These are phyloP conservation scores for Augochlorella aurata DNA, from an alignment of 2,888 invertebrate genomes.

Conservation along the genomic window DNA sequence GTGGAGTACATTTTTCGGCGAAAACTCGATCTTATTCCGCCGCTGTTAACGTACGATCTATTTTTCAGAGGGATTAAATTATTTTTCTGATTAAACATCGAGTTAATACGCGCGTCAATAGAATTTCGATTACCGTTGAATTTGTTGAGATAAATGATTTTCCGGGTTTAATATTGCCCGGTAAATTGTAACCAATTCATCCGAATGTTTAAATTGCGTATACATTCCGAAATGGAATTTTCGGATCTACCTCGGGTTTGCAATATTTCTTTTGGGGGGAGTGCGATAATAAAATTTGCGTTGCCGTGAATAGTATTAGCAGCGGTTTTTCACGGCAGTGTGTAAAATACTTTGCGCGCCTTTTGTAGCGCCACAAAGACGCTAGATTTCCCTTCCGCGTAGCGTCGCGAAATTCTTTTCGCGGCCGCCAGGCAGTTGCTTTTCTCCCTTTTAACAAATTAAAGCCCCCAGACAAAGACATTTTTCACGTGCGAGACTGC, in stretches of 20 bases:
- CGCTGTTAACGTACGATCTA: not conserved
- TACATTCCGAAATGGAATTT: not conserved
- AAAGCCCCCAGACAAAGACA: slow-evolving; percentile 69
- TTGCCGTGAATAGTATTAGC: not conserved
- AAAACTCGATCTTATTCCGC: not conserved
- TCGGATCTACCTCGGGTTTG: not conserved
- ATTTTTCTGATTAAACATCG: not conserved
- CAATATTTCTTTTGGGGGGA: not conserved
- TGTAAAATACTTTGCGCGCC: not conserved
- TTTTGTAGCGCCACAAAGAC: slow-evolving; percentile 1
- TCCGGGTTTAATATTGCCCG: not conserved
- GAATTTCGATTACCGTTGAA: not conserved
- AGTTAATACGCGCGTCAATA: not conserved
- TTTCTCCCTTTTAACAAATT: slow-evolving; percentile 78
- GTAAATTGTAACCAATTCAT: no score
- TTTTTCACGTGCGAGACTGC: slow-evolving; percentile 55
- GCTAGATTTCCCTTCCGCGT: slow-evolving; percentile 22
- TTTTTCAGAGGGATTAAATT: not conserved
- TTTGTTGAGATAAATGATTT: not conserved
- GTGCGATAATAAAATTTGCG: not conserved
- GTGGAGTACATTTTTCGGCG: not conserved
- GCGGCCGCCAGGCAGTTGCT: slow-evolving; percentile 38
- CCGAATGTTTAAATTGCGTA: no score
- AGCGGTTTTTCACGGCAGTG: slow-evolving; percentile 6
- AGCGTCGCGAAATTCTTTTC: slow-evolving; percentile 22